phyloP scores from a whole-genome alignment of 2,888 invertebrate species.

The Philereme vetulata region DNA sequence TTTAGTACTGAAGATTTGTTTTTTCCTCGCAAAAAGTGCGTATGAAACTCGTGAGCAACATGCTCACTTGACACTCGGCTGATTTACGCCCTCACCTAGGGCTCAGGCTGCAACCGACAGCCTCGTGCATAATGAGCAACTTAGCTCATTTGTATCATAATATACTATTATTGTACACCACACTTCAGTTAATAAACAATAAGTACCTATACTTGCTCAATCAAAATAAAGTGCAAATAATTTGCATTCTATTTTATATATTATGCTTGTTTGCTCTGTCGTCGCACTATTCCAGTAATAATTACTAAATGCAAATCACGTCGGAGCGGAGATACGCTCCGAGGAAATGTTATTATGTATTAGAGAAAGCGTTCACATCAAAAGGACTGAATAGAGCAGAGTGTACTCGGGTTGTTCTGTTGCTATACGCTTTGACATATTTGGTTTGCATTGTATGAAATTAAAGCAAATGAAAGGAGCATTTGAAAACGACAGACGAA shows the following conservation, averaged over 20 bases:
- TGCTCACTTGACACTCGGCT: too few relatives aligned
- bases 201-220: not conserved
- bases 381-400: constrained; percentile 46
- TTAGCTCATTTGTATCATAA: too few relatives aligned
- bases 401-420: constrained; percentile 35
- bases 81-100: too few relatives aligned
- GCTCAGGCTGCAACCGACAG: too few relatives aligned
- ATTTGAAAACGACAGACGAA: constrained; percentile 26
- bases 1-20: too few relatives aligned
- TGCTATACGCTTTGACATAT: constrained; percentile 45
- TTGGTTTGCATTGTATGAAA: constrained; percentile 42
- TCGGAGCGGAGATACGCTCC: constrained; percentile 51
- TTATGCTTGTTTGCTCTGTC: constrained; percentile 32
- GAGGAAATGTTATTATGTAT: constrained; percentile 47
- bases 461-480: constrained; percentile 42
- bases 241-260: constrained; percentile 36
- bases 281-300: constrained; percentile 41
- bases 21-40: too few relatives aligned
- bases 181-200: too few relatives aligned
- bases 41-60: too few relatives aligned
- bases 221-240: constrained; percentile 43
- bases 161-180: too few relatives aligned
- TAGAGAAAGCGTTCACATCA: constrained; percentile 35
- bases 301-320: constrained; percentile 59
- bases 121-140: too few relatives aligned